Evolutionary conservation across 1,140 invertebrate genomes (phyloP).

Genomic region (Lasaia peninsularis): DNA sequence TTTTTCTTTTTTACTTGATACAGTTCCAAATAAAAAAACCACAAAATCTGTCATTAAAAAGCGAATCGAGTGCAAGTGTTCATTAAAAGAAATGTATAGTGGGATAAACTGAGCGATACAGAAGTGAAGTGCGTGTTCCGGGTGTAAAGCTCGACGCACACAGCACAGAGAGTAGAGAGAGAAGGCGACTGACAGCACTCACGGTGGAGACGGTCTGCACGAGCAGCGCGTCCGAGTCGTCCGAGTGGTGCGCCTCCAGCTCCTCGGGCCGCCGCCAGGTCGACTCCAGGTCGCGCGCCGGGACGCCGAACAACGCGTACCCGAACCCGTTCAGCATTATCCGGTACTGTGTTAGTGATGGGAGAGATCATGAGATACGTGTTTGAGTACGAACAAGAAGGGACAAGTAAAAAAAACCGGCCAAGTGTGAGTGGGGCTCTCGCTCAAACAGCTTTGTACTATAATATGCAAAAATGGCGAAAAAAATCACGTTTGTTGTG

Average conservation of each 20-base stretch:
- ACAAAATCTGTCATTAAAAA: too few relatives aligned
- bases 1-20: too few relatives aligned
- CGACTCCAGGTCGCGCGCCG: slow-evolving; percentile 83
- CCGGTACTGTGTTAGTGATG: slow-evolving; percentile 87
- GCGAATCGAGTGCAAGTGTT: too few relatives aligned
- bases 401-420: too few relatives aligned
- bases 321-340: slow-evolving; percentile 87
- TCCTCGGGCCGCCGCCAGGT: slow-evolving; percentile 83
- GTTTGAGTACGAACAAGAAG: too few relatives aligned
- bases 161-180: slow-evolving; percentile 10
- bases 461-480: too few relatives aligned
- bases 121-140: background rate
- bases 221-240: slow-evolving; percentile 68
- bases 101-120: background rate
- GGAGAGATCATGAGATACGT: too few relatives aligned
- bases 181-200: slow-evolving; percentile 69
- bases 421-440: too few relatives aligned
- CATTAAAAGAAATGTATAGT: too few relatives aligned
- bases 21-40: too few relatives aligned
- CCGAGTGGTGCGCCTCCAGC: slow-evolving; percentile 75
- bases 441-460: too few relatives aligned
- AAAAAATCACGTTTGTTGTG: too few relatives aligned
- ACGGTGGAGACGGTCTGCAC: slow-evolving; percentile 70
- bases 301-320: slow-evolving; percentile 85
- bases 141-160: slow-evolving; percentile 1